These are phyloP conservation scores for Nyctereutes procyonoides DNA, from an alignment of 2,113 vertebrate species.

Conservation along the genomic window DNA sequence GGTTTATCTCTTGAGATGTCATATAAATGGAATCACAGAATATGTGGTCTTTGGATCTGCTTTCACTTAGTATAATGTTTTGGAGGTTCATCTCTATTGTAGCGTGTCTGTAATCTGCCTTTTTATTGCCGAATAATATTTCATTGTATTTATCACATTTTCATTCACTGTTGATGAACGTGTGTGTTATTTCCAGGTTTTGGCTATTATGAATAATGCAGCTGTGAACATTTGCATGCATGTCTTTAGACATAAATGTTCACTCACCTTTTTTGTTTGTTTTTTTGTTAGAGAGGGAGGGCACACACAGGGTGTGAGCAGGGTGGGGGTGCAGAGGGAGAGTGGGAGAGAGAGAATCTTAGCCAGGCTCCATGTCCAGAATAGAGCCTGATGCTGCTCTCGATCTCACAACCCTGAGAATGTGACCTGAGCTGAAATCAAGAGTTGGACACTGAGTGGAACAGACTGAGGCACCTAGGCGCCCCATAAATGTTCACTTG, in stretches of 20 bases:
- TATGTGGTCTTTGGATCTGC: neutral
- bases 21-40: neutral
- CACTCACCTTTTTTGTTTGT: neutral
- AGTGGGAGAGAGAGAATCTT: neutral
- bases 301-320: neutral
- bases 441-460: neutral
- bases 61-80: neutral
- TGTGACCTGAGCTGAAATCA: neutral
- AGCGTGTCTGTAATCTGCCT: neutral
- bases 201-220: neutral
- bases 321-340: neutral
- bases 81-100: neutral
- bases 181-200: neutral
- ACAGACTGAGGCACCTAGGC: neutral
- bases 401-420: neutral
- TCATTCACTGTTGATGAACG: neutral
- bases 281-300: neutral
- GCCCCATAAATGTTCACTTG: neutral
- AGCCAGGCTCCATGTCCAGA: neutral
- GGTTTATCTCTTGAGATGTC: neutral
- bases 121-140: neutral
- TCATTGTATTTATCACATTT: neutral
- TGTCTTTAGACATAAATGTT: neutral
- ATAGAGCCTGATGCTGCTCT: neutral
- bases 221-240: neutral